These are phyloP conservation scores for Pseudobourletiella spinata DNA, from an alignment of 1,140 invertebrate species.

Conservation along the genomic window DNA sequence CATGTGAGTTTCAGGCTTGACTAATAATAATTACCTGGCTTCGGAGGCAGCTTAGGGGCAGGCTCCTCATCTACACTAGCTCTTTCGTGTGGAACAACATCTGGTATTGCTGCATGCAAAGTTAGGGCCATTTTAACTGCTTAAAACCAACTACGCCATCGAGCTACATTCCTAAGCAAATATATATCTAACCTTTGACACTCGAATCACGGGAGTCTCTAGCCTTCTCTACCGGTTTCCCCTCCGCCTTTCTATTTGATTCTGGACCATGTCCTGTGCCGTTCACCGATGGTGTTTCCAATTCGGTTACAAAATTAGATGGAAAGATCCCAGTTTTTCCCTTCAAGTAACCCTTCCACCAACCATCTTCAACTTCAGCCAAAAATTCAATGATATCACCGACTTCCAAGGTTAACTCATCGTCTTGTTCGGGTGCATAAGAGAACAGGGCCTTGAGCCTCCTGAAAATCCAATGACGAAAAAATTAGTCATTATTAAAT, in stretches of 20 bases:
- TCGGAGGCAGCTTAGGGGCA: constrained; percentile 45
- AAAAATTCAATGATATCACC: constrained; percentile 80
- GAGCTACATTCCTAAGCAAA: too few relatives aligned
- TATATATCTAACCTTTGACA: too few relatives aligned
- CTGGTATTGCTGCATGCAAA: constrained; percentile 18
- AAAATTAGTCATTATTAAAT: too few relatives aligned
- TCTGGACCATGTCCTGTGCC: too few relatives aligned
- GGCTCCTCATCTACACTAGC: constrained; percentile 30
- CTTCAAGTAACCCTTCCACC: constrained; percentile 71
- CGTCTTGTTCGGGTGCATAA: constrained; percentile 82
- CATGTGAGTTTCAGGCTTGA: too few relatives aligned
- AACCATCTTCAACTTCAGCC: constrained; percentile 71
- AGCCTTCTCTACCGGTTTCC: too few relatives aligned
- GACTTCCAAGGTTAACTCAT: constrained; percentile 75
- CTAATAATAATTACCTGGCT: constrained; percentile 46
- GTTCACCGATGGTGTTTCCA: constrained; percentile 40
- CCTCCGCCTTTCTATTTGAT: too few relatives aligned
- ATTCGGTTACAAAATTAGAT: constrained; percentile 77
- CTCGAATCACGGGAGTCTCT: too few relatives aligned
- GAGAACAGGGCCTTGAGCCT: constrained; percentile 78
- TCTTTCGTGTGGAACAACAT: constrained; percentile 31
- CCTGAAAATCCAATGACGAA: constrained; percentile 16
- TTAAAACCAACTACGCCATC: too few relatives aligned
- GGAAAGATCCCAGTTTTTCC: constrained; percentile 77
- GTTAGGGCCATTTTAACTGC: too few relatives aligned